Conservation (phyloP, 2,888 invertebrate species). For the Caprella mutica region DNA sequence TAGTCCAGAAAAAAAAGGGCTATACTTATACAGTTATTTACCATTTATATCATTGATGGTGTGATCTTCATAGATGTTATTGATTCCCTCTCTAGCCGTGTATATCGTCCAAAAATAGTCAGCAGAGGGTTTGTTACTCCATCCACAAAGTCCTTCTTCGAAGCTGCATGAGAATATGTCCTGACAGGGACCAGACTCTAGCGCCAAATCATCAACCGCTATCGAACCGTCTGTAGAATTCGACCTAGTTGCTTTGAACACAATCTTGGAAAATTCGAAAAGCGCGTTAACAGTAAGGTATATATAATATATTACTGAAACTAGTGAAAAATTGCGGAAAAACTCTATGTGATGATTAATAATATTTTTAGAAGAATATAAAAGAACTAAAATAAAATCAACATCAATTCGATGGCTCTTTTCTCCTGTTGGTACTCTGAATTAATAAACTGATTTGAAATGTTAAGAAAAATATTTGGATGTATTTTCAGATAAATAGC, state of each 20-base stretch:
- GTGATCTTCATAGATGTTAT: constrained; percentile 18
- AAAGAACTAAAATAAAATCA: no score
- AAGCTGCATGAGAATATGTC: constrained; percentile 20
- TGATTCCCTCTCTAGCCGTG: constrained; percentile 12
- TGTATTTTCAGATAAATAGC: no score
- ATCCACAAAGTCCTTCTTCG: constrained; percentile 25
- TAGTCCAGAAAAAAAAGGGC: neutral
- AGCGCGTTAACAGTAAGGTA: no score
- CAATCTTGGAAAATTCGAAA: neutral
- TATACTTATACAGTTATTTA: neutral
- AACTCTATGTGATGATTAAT: no score
- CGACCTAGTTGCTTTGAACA: neutral
- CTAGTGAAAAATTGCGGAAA: no score
- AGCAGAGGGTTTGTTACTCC: constrained; percentile 4
- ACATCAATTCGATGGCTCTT: no score
- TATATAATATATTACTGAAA: no score
- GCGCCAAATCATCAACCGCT: constrained; percentile 21
- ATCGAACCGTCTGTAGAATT: constrained; percentile 14
- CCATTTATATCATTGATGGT: constrained; percentile 15
- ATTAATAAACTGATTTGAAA: no score
- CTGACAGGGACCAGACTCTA: constrained; percentile 14
- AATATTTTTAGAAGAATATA: no score
- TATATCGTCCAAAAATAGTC: constrained; percentile 16
- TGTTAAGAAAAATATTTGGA: no score
- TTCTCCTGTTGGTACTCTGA: no score